These are phyloP conservation scores for Drosophila seclusa DNA, from an alignment of 2,888 invertebrate genomes.

Conservation along the genomic window DNA sequence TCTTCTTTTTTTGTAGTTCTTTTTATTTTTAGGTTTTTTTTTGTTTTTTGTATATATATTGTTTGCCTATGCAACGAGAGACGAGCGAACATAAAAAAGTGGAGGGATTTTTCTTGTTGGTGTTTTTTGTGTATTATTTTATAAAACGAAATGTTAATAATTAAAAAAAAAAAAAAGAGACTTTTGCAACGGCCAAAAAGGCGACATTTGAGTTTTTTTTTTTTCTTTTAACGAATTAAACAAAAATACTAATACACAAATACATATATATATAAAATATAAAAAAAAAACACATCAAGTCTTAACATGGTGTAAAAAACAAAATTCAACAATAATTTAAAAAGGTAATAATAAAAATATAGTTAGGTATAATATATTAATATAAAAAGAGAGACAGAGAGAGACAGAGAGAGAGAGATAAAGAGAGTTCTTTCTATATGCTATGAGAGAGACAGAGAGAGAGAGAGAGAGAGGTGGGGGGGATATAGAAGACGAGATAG, in stretches of 20 bases:
- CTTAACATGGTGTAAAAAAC: slow-evolving; percentile 67
- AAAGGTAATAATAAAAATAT: slow-evolving; percentile 70
- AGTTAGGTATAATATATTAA: slow-evolving; percentile 34
- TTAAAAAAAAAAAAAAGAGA: slow-evolving; percentile 18
- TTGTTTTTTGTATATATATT: too few relatives aligned
- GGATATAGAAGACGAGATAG: not conserved
- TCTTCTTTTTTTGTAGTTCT: slow-evolving; percentile 14
- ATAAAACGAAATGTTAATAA: slow-evolving; percentile 13
- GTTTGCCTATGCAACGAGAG: slow-evolving; percentile 28
- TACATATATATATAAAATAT: slow-evolving; percentile 55
- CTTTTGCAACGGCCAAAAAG: slow-evolving; percentile 33
- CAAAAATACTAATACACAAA: slow-evolving; percentile 48
- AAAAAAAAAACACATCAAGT: slow-evolving; percentile 52
- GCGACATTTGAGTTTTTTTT: slow-evolving; percentile 46
- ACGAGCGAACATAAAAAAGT: slow-evolving; percentile 57
- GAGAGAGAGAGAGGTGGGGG: slow-evolving; percentile 24
- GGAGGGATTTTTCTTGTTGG: slow-evolving; percentile 50
- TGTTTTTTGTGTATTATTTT: slow-evolving; percentile 40
- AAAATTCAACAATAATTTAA: slow-evolving; percentile 83
- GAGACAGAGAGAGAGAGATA: slow-evolving; percentile 30
- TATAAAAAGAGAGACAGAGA: slow-evolving; percentile 18
- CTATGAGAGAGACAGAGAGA: slow-evolving; percentile 25
- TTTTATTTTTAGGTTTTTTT: slow-evolving; percentile 7
- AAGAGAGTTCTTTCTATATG: slow-evolving; percentile 37
- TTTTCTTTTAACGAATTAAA: slow-evolving; percentile 39